These are phyloP conservation scores for Nipponia nippon DNA, from an alignment of 2,113 vertebrate species.

Conservation along the genomic window DNA sequence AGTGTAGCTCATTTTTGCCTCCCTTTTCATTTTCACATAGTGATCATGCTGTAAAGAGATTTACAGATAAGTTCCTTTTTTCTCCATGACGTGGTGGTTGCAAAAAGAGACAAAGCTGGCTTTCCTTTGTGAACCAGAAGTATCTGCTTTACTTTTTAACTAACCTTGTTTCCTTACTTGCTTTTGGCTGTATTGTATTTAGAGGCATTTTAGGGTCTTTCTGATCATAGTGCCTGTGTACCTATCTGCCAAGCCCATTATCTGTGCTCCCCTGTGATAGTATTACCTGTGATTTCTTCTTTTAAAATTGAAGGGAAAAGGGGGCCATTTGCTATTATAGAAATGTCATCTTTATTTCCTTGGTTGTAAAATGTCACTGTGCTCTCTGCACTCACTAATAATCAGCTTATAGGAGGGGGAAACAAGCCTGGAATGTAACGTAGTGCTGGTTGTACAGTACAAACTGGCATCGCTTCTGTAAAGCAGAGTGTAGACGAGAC, in stretches of 20 bases:
- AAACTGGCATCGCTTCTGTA: neutral
- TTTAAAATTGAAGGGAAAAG: neutral
- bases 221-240: neutral
- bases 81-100: neutral
- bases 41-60: neutral
- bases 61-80: neutral
- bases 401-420: neutral
- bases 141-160: neutral
- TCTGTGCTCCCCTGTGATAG: neutral
- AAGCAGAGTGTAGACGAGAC: neutral
- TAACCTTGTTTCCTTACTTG: neutral
- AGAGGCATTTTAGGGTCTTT: neutral
- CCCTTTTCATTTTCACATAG: neutral
- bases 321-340: neutral
- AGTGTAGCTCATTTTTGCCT: neutral
- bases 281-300: neutral
- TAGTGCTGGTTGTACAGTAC: neutral
- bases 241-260: neutral
- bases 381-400: constrained; percentile 22
- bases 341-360: neutral
- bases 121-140: neutral
- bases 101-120: neutral
- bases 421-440: neutral
- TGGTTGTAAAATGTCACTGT: constrained; percentile 36
- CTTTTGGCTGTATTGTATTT: neutral